Percentiles rank a stretch among this genome's conserved stretches.
These are phyloP conservation scores for Tetragnatha montana DNA, from an alignment of 2,888 invertebrate species.

Conservation along the genomic window DNA sequence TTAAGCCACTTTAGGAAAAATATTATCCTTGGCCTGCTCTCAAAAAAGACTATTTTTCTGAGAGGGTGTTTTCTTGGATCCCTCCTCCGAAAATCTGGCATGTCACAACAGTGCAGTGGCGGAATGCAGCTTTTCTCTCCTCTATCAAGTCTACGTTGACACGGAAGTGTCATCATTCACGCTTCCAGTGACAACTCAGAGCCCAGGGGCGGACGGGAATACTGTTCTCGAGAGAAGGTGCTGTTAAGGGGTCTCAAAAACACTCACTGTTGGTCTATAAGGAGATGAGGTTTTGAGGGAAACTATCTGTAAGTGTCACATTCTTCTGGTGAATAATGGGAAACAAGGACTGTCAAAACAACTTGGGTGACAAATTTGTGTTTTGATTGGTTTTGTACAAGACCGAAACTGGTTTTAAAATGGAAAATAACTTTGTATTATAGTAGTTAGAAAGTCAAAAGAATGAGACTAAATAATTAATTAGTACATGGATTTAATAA, in stretches of 20 bases:
- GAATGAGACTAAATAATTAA: no score
- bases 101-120: constrained; percentile 32
- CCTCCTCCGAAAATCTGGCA: constrained; percentile 8
- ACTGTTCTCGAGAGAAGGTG: background rate
- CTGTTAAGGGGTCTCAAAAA: background rate
- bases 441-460: no score
- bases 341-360: background rate
- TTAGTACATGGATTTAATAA: no score
- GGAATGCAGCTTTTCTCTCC: constrained; percentile 1
- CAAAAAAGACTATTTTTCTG: constrained; percentile 43
- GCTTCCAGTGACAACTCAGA: constrained; percentile 7
- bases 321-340: background rate
- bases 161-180: constrained; percentile 43
- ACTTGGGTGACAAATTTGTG: background rate
- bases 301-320: background rate
- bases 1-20: background rate
- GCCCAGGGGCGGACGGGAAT: background rate
- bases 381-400: background rate
- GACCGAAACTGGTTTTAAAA: no score
- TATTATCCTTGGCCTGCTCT: constrained; percentile 41
- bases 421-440: no score
- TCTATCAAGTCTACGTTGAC: constrained; percentile 18
- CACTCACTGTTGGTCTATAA: background rate
- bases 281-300: background rate
- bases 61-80: background rate